Percentiles rank a stretch among this genome's conserved stretches.
Conservation (phyloP, 1,140 invertebrate genomes). For the Caligus rogercresseyi region DNA sequence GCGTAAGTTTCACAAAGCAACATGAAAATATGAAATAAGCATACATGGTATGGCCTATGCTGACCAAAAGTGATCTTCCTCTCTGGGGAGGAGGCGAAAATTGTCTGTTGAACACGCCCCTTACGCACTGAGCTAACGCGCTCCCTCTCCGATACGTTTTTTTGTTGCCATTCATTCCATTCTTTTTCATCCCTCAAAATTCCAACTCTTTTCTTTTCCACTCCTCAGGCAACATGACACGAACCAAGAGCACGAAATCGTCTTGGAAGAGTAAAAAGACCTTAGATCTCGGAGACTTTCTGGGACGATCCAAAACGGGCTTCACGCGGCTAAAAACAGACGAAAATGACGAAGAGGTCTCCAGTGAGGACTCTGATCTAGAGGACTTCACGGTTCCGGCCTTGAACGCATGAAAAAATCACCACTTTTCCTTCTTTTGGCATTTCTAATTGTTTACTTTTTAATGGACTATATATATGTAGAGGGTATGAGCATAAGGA, state of each 20-base stretch:
- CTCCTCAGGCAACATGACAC: not conserved
- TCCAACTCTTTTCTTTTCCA: not conserved
- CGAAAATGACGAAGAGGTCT: conserved; percentile 6
- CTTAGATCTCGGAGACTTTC: conserved; percentile 10
- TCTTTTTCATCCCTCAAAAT: not conserved
- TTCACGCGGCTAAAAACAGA: not conserved
- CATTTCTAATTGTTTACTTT: too few species aligned
- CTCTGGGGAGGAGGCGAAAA: too few species aligned
- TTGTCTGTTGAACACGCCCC: too few species aligned
- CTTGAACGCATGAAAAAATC: not conserved
- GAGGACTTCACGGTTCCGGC: conserved; percentile 6
- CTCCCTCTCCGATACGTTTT: too few species aligned
- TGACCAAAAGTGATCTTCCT: too few species aligned
- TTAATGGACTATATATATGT: too few species aligned
- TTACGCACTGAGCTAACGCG: too few species aligned
- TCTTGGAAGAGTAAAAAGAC: not conserved
- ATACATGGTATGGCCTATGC: too few species aligned
- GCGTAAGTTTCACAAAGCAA: too few species aligned
- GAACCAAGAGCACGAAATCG: not conserved
- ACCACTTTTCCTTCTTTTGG: too few species aligned
- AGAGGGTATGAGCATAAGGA: too few species aligned
- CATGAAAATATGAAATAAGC: too few species aligned
- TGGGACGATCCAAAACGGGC: not conserved
- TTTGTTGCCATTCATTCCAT: not conserved
- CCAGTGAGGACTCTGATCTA: conserved; percentile 1